Evolutionary conservation across 2,113 vertebrate genomes (phyloP), one percentile per base, ranked within the genome.

Genomic region (Lepisosteus osseus): DNA sequence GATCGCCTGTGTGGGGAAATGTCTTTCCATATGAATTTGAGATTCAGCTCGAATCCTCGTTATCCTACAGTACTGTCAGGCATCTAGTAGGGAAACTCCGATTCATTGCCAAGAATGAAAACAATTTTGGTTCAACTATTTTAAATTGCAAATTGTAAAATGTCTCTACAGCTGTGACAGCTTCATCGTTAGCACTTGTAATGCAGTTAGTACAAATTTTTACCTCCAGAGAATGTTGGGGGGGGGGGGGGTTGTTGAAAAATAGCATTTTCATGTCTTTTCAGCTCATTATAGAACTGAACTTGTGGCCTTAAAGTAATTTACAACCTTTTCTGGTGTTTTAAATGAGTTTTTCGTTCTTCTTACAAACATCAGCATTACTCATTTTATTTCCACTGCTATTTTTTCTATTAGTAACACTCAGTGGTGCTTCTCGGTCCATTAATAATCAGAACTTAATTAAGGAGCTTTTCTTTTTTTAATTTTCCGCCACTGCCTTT

Each of bases 131-230:
- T 47, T 44, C 8, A n/a, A 7, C 65, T 66, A 43, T n/a, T 66
- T 66, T 47, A 66, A 44, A 66, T 45, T 47, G 43, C 65, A 47
- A 66, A 66, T 66, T 6, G 42, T 14, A 66, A 1, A 47, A 13
- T 13, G 43, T 7, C 8, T 40, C 12, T 45, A 43, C 45, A 44
- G 42, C 12, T 7, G 43, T 45, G 43, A 66, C 87, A 78, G 77
- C 80, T 72, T 82, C 69, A 72, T 80, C 75, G 77, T 84, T 83
- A 81, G 82, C 83, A 88, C 85, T 86, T 89, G 85, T 86, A 86
- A 68, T 78, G 78, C 85, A 88, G 86, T 91, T 86, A 88, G 85
- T 88, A 80, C 81, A 84, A 90, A 86, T 89, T 80, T 82, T 74
- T 82, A 80, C 84, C 81, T 86, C 77, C 77, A 74, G 79, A 84